Evolutionary conservation across 2,888 invertebrate species (phyloP), one percentile per base, ranked within the genome.

Genomic region (Odontocolon sp.): DNA sequence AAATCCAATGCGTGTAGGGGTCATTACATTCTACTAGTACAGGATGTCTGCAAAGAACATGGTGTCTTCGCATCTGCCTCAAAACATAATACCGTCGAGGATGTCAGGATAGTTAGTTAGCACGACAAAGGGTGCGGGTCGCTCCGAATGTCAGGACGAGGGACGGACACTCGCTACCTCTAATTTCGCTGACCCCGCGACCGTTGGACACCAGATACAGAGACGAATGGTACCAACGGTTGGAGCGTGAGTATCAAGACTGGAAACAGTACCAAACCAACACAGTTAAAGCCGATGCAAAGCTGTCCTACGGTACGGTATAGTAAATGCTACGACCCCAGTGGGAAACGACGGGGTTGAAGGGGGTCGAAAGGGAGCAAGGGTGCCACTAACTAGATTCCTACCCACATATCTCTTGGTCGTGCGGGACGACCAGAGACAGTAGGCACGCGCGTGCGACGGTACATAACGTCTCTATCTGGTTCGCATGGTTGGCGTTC

Each of bases 131-230:
- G n/a, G n/a, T n/a, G n/a, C n/a, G n/a, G n/a, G n/a, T n/a, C n/a
- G n/a, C n/a, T n/a, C n/a, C n/a, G n/a, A n/a, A n/a, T 16, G 33
- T 18, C 23, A 42, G 87, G 89, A 87, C n/a, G 88, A 89, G 90
- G 90, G 91, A 87, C 90, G 90, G 88, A 88, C 40, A 33, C 26
- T 31, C 18, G 33, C 28, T 47, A 45, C 56, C 72, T 63, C 52
- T 71, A 81, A 82, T 83, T 86, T 86, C 80, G 82, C 81, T 83
- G 84, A 85, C 80, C 83, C 54, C 54, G 38, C 63, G 68, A 69
- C 45, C 68, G 45, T n/a, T 28, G 59, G 52, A 26, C 52, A 59
- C 52, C 52, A 36, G 21, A 52, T 54, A 61, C 52, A 40, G 63
- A 63, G 45, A 56, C 45, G 61, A 23, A 66, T 33, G 56, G 47